A percentile compares a stretch with the other conserved stretches of the same genome.
phyloP scores from a whole-genome alignment of 1,140 invertebrate genomes.

The Bactericera cockerelli region DNA sequence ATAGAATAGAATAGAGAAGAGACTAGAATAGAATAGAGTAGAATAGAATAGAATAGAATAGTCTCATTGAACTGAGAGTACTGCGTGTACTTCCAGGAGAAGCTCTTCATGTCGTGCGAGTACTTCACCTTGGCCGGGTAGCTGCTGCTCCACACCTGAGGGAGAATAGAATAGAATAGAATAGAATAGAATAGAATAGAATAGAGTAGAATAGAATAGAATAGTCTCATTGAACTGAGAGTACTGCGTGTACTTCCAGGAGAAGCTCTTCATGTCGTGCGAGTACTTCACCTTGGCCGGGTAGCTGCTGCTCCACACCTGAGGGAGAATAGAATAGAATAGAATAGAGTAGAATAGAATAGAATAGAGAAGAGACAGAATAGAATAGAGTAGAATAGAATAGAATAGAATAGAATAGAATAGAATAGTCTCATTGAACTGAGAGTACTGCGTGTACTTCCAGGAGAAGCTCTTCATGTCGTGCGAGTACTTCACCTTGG shows the following conservation, averaged over 20 bases:
- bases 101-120: conserved; percentile 62
- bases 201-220: no score
- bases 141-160: conserved; percentile 58
- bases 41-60: no score
- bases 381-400: no score
- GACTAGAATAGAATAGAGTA: no score
- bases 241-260: conserved; percentile 81
- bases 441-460: conserved; percentile 81
- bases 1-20: no score
- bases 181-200: not conserved
- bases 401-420: no score
- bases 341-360: no score
- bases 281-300: conserved; percentile 54
- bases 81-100: conserved; percentile 80
- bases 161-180: conserved; percentile 16
- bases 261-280: conserved; percentile 66
- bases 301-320: conserved; percentile 64
- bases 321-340: conserved; percentile 21
- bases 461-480: conserved; percentile 74
- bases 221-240: conserved; percentile 75
- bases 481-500: conserved; percentile 48
- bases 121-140: conserved; percentile 58
- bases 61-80: conserved; percentile 75
- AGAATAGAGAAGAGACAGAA: no score
- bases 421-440: conserved; percentile 75